phyloP scores from a whole-genome alignment of 2,797 vertebrate species.

The Alectoris magna region DNA sequence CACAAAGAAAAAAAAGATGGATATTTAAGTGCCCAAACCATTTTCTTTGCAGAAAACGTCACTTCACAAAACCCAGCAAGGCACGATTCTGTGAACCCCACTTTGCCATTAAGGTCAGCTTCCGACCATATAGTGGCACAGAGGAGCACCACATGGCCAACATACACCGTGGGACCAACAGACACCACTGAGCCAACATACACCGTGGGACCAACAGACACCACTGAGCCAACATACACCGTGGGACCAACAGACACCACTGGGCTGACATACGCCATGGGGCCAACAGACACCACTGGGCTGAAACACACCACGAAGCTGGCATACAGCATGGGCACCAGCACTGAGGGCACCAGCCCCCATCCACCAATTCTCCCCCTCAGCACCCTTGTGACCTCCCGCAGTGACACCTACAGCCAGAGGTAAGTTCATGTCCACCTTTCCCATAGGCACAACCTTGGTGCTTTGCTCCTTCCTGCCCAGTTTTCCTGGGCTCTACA shows the following conservation, averaged over 20 bases:
- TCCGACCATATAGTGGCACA: not conserved
- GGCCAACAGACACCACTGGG: fast-evolving
- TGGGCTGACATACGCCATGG: not conserved
- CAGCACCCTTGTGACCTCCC: not conserved
- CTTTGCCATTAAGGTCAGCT: not conserved
- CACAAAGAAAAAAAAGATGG: not conserved
- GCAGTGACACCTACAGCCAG: not conserved
- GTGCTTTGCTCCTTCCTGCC: fast-evolving
- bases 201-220: fast-evolving
- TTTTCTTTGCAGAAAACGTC: not conserved
- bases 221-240: fast-evolving
- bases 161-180: fast-evolving
- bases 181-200: fast-evolving
- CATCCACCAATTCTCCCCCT: not conserved
- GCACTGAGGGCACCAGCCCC: not conserved
- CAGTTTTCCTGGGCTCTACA: fast-evolving
- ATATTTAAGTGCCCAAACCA: not conserved
- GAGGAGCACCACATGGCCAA: not conserved
- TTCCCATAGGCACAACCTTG: fast-evolving
- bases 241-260: not conserved
- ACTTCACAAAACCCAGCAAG: not conserved
- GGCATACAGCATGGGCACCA: too few relatives aligned
- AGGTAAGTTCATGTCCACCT: not conserved
- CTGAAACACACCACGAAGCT: fast-evolving
- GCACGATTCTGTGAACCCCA: not conserved